phyloP scores from a whole-genome alignment of 35 echinoderm and acorn worm genomes.

The Anneissia japonica region DNA sequence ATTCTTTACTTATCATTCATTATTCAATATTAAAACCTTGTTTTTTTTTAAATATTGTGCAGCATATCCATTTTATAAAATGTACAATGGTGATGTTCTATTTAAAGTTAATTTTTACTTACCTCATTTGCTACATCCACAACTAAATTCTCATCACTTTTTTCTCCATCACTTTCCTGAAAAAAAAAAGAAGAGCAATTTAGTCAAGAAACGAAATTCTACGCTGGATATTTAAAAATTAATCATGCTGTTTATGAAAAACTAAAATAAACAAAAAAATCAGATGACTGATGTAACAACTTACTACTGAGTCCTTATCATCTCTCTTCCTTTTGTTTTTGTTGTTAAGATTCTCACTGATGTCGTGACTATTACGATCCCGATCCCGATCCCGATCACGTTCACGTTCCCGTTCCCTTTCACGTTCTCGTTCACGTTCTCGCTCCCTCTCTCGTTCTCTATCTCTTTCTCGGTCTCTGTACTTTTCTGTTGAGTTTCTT shows the following conservation, averaged over 20 bases:
- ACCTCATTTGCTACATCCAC: constrained; percentile 99
- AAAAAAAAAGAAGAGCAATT: neutral
- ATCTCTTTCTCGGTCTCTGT: constrained; percentile 42
- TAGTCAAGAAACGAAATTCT: neutral
- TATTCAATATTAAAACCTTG: too few relatives aligned
- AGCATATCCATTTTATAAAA: too few relatives aligned
- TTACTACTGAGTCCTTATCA: constrained; percentile 92
- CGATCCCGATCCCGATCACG: neutral
- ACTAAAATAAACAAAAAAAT: too few relatives aligned
- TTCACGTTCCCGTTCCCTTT: neutral
- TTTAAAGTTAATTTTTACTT: neutral
- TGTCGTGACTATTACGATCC: neutral
- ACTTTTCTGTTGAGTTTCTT: constrained; percentile 61
- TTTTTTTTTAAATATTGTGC: too few relatives aligned
- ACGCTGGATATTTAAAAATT: too few relatives aligned
- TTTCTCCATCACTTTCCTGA: constrained; percentile 90
- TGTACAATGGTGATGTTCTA: neutral
- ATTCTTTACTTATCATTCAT: too few relatives aligned
- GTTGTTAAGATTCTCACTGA: constrained; percentile 22
- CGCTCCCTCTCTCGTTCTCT: neutral
- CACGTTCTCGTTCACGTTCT: neutral
- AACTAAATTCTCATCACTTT: constrained; percentile 95
- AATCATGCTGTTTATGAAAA: too few relatives aligned
- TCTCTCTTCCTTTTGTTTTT: constrained; percentile 79
- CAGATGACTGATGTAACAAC: neutral